Conservation (phyloP, 1,140 invertebrate species). For the Lordiphosa stackelbergi region DNA sequence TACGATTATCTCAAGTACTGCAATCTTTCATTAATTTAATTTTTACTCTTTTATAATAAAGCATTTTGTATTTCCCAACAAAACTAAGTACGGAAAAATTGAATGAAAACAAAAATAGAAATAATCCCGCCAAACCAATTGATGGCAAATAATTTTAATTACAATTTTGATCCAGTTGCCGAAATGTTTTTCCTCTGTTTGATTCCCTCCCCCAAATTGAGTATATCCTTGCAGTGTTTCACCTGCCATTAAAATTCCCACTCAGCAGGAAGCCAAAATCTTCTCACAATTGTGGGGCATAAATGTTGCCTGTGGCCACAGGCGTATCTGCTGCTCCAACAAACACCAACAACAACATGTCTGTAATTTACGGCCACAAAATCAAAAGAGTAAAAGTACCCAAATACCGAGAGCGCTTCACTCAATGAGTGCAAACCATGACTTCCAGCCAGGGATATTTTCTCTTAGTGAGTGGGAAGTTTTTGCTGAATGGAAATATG, state of each 20-base stretch:
- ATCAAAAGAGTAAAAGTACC: neutral
- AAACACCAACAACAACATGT: neutral
- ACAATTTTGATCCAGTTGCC: too few species aligned
- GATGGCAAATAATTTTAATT: too few species aligned
- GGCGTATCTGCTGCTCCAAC: neutral
- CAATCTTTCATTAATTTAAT: too few species aligned
- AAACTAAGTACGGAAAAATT: too few species aligned
- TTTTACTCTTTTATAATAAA: too few species aligned
- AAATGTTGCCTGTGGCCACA: conserved; percentile 26
- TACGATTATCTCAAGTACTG: too few species aligned
- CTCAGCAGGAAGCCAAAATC: conserved; percentile 42
- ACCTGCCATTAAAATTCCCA: conserved; percentile 19
- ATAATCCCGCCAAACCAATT: too few species aligned
- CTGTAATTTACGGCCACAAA: too few species aligned
- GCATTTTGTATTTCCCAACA: too few species aligned
- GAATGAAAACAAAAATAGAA: too few species aligned
- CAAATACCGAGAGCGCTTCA: neutral
- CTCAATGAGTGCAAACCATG: conserved; percentile 15
- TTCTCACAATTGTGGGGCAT: conserved; percentile 48
- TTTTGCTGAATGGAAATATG: conserved; percentile 28
- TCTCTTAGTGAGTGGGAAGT: conserved; percentile 15
- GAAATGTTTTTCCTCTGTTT: neutral
- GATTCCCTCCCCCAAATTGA: neutral
- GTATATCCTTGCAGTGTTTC: neutral
- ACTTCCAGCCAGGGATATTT: conserved; percentile 44